Conservation (phyloP, 1,140 invertebrate genomes). For the Nasonia giraulti region DNA sequence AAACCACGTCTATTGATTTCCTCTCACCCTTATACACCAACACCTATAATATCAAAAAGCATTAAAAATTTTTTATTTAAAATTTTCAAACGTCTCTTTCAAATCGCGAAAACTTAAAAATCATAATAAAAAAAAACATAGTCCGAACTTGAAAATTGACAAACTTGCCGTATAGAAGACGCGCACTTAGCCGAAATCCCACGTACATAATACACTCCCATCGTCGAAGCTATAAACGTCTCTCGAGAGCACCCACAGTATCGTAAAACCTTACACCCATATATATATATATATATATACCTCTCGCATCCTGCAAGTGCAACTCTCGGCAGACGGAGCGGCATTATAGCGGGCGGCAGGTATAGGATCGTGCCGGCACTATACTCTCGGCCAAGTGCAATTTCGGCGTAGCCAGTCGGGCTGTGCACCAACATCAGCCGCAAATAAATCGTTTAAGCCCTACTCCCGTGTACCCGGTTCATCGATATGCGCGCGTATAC, state of each 20-base stretch:
- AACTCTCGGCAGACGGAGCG: not conserved
- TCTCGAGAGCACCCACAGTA: not conserved
- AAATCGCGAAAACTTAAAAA: too few relatives aligned
- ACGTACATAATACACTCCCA: not conserved
- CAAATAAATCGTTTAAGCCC: conserved; percentile 38
- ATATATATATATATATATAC: conserved; percentile 11
- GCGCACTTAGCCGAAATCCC: not conserved
- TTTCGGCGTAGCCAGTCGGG: not conserved
- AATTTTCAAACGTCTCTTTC: too few relatives aligned
- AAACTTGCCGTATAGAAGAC: too few relatives aligned
- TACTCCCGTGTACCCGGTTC: too few relatives aligned
- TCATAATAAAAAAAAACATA: too few relatives aligned
- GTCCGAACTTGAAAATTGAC: too few relatives aligned
- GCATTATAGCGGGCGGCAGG: not conserved
- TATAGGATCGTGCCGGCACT: not conserved
- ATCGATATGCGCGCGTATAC: not conserved
- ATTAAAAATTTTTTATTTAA: too few relatives aligned
- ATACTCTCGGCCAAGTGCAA: conserved; percentile 15
- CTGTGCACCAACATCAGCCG: not conserved
- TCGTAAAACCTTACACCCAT: not conserved
- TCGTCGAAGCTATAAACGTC: not conserved
- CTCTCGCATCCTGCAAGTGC: not conserved
- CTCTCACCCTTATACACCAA: not conserved
- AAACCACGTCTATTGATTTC: not conserved
- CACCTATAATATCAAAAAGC: too few relatives aligned